Evolutionary conservation across 92 coral and sea anemone species (phyloP).

Genomic region (Heliopora coerulea): DNA sequence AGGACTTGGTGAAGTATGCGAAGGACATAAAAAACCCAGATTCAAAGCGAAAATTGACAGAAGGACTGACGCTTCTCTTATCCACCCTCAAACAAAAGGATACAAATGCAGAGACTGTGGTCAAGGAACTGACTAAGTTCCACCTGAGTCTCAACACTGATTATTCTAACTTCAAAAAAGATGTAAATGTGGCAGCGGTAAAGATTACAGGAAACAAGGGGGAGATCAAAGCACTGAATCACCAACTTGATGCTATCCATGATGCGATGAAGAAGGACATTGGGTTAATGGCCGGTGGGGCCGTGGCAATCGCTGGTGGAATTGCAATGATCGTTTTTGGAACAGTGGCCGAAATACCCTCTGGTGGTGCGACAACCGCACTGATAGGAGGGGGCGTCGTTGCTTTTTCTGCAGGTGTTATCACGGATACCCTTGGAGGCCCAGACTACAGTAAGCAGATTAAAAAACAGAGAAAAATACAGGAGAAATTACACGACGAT

Average conservation of each 20-base stretch:
- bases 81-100: conserved; percentile 2
- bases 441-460: conserved; percentile 44
- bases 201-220: conserved; percentile 23
- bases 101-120: conserved; percentile 7
- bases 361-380: conserved; percentile 28
- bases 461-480: conserved; percentile 22
- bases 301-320: background rate
- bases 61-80: conserved; percentile 18
- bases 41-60: conserved; percentile 12
- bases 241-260: conserved; percentile 1
- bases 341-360: conserved; percentile 14
- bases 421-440: conserved; percentile 10
- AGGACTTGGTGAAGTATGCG: conserved; percentile 35
- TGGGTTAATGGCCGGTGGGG: conserved; percentile 42
- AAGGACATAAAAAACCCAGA: background rate
- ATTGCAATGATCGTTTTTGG: conserved; percentile 5
- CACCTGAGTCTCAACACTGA: conserved; percentile 21
- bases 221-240: background rate
- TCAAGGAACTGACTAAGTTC: conserved; percentile 11
- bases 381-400: conserved; percentile 27
- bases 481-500: background rate
- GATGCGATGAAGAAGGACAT: conserved; percentile 23
- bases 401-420: background rate
- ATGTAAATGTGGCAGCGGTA: conserved; percentile 6
- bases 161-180: background rate